These are phyloP conservation scores for Cyrtorhinus lividipennis DNA, from an alignment of 1,140 invertebrate genomes.

Conservation along the genomic window DNA sequence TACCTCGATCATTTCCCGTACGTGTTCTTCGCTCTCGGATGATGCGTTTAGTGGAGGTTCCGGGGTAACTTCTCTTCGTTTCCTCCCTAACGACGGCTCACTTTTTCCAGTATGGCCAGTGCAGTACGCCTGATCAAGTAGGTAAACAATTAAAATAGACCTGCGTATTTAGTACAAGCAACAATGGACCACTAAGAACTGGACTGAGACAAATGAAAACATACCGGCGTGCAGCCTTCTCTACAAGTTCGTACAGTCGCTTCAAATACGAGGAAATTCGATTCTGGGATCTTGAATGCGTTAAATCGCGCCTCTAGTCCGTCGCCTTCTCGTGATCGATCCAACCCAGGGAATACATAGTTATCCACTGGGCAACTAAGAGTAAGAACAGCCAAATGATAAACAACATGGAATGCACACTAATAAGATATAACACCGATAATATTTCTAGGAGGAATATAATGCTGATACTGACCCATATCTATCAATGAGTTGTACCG, in stretches of 20 bases:
- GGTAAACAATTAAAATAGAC: too few relatives aligned
- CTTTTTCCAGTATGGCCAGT: constrained; percentile 53
- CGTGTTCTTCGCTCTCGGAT: constrained; percentile 45
- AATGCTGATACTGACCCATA: constrained; percentile 49
- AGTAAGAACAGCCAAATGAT: too few relatives aligned
- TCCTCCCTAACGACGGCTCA: constrained; percentile 63
- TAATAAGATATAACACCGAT: neutral
- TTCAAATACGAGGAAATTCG: constrained; percentile 85
- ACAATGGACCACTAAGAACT: too few relatives aligned
- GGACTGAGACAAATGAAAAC: too few relatives aligned
- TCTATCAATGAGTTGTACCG: constrained; percentile 76
- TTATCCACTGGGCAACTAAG: constrained; percentile 78
- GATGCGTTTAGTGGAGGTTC: constrained; percentile 25
- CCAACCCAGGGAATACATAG: constrained; percentile 79
- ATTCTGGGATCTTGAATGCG: constrained; percentile 89
- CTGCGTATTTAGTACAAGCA: too few relatives aligned
- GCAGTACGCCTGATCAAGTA: constrained; percentile 52
- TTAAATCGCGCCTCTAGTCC: constrained; percentile 81
- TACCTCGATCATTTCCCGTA: constrained; percentile 75
- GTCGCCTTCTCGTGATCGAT: constrained; percentile 67
- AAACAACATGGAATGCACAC: too few relatives aligned
- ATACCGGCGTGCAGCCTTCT: constrained; percentile 72
- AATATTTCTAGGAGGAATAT: neutral
- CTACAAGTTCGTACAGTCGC: constrained; percentile 77
- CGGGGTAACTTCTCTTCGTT: constrained; percentile 35